Conservation (phyloP, 2,888 invertebrate genomes). For the Eurois occulta region DNA sequence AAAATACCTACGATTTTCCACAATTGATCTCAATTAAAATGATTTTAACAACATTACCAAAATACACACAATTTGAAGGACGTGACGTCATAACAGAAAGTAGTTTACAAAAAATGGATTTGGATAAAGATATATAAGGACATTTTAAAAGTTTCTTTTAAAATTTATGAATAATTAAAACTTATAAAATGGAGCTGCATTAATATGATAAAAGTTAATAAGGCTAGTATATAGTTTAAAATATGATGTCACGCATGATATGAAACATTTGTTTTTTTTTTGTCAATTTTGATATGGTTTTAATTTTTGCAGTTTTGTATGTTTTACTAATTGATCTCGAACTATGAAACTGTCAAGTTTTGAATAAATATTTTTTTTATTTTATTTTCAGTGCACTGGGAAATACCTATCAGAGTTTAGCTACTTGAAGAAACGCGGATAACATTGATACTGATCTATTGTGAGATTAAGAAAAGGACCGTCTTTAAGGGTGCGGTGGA, state of each 20-base stretch:
- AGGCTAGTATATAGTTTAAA: neutral
- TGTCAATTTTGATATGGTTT: neutral
- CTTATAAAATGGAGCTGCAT: constrained; percentile 6
- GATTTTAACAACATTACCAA: neutral
- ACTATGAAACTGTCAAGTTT: neutral
- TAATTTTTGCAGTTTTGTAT: neutral
- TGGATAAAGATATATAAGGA: neutral
- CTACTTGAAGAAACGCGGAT: constrained; percentile 26
- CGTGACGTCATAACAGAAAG: neutral
- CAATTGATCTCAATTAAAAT: neutral
- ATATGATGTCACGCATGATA: constrained; percentile 24
- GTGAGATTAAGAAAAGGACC: constrained; percentile 22
- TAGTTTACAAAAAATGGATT: neutral
- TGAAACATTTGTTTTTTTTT: neutral
- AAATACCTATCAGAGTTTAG: constrained; percentile 37
- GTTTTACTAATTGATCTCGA: constrained; percentile 5
- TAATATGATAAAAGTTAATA: constrained; percentile 5
- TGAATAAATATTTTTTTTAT: neutral
- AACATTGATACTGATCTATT: constrained; percentile 25
- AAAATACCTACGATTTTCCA: neutral
- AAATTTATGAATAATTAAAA: neutral
- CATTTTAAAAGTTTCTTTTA: neutral
- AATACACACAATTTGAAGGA: neutral
- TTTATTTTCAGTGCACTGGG: constrained; percentile 35
- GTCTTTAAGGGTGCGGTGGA: constrained; percentile 28